Evolutionary conservation across 2,888 invertebrate genomes (phyloP).

Genomic region (Aleiodes testaceus): DNA sequence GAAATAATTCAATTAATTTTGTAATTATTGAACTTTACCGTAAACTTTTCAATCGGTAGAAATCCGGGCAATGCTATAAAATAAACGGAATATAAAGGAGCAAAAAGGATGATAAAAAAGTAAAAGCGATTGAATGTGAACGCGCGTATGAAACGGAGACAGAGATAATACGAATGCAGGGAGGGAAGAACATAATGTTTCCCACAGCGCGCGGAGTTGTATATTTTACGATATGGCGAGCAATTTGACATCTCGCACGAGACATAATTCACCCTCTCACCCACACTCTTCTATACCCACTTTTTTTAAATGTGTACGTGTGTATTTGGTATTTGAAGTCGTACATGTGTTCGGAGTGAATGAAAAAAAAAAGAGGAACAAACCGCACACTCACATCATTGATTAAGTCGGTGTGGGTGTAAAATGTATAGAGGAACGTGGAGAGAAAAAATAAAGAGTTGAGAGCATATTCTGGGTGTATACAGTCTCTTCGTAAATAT

Average conservation of each 20-base stretch:
- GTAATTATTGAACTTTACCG: neutral
- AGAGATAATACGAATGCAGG: constrained; percentile 46
- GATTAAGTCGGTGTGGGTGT: constrained; percentile 40
- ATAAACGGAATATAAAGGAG: constrained; percentile 12
- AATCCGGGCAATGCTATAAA: constrained; percentile 15
- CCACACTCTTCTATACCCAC: constrained; percentile 32
- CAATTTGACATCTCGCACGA: constrained; percentile 74
- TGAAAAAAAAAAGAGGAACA: constrained; percentile 9
- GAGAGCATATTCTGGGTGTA: constrained; percentile 34
- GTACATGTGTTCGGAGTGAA: constrained; percentile 14
- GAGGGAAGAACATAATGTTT: constrained; percentile 69
- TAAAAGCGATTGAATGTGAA: constrained; percentile 4
- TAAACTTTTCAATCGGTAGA: constrained; percentile 19
- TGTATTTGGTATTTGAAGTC: constrained; percentile 41
- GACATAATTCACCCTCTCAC: constrained; percentile 70
- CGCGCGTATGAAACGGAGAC: constrained; percentile 15
- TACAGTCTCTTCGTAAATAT: constrained; percentile 62
- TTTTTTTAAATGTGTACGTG: neutral
- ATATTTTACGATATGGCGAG: constrained; percentile 74
- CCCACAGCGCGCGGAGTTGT: constrained; percentile 72
- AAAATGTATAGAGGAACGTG: constrained; percentile 40
- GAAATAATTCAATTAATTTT: neutral
- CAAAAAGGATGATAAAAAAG: neutral
- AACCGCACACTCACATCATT: constrained; percentile 25
- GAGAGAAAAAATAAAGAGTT: constrained; percentile 18